Evolutionary conservation across 2,113 vertebrate genomes (phyloP), one percentile per base, ranked within the genome.

Genomic region (Gobius niger): DNA sequence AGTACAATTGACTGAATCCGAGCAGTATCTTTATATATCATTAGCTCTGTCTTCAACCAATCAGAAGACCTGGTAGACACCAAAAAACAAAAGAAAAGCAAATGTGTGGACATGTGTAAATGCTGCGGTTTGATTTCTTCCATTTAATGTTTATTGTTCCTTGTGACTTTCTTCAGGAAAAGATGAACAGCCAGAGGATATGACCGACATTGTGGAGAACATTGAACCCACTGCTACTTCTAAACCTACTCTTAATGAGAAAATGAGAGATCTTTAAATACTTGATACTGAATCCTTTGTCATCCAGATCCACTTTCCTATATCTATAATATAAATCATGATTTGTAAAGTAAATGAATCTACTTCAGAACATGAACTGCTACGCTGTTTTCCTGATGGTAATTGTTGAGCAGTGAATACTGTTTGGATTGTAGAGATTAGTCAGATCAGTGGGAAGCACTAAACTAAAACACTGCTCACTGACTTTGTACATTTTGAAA

Each of bases 161-260:
- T 14, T 57, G 54, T 19, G 19, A 40, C 24, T 83, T 14, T 18
- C 65, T 80, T 53, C 63, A 92, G 91, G 67, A 14, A 80, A 80
- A n/a, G 44, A 40, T 5, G 60, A 65, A 7, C 49, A 5, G 0
- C 82, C 90, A 50, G 88, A 91, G 0, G 89, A 91, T 19, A 11
- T 70, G 49, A n/a, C 7, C 19, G 68, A 73, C 19, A 87, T 85
- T 3, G 60, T 85, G 44, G 51, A 68, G 19, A 81, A 81, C 24
- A 57, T 57, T 57, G 54, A 57, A 57, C 4, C 24, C 54, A 40
- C 24, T 7, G 19, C 18, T 19, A 24, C 18, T 4, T 54, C 52
- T 54, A 19, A 12, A 11, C 52, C 52, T 10, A 54, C 19, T 40
- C 19, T 57, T 11, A 57, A 7, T 57, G 24, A 57, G 54, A 57